A percentile compares a stretch with the other conserved stretches of the same genome.
Evolutionary conservation across 2,888 invertebrate genomes (phyloP).

Genomic region (Ectropis crepuscularia): DNA sequence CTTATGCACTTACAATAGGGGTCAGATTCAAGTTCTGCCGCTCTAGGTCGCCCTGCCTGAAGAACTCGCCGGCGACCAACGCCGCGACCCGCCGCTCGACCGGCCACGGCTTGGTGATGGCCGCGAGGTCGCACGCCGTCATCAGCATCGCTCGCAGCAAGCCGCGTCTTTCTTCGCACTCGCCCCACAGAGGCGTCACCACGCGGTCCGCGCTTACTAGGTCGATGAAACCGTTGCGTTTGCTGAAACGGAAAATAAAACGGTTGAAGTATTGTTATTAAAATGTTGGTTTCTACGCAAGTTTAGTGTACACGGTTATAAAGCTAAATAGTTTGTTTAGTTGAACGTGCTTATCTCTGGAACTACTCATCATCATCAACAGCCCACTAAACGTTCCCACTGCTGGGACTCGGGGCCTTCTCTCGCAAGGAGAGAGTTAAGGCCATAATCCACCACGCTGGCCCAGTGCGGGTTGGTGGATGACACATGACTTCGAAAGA

Average conservation of each 20-base stretch:
- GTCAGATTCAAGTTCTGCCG: conserved; percentile 94
- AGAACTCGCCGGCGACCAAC: conserved; percentile 96
- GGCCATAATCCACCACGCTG: no score
- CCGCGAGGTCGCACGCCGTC: conserved; percentile 97
- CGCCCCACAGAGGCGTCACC: conserved; percentile 85
- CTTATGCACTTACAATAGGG: conserved; percentile 89
- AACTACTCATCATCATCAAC: no score
- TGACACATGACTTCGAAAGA: no score
- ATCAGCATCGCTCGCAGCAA: conserved; percentile 95
- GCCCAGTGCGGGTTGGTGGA: no score
- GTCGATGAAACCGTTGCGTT: conserved; percentile 93
- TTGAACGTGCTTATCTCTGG: no score
- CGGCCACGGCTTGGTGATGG: conserved; percentile 97
- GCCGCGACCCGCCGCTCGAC: conserved; percentile 96
- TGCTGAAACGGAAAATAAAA: conserved; percentile 80
- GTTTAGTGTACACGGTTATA: no score
- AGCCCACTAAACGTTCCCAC: no score
- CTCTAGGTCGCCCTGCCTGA: conserved; percentile 96
- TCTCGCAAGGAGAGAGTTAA: no score
- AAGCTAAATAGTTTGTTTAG: no score
- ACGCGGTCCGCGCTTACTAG: conserved; percentile 82
- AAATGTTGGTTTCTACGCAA: no score
- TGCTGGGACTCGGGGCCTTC: no score
- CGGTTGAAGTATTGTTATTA: not conserved
- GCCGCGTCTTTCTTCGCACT: conserved; percentile 90